These are phyloP conservation scores for Actinia tenebrosa DNA, from an alignment of 64 coral and sea anemone genomes.

Conservation along the genomic window DNA sequence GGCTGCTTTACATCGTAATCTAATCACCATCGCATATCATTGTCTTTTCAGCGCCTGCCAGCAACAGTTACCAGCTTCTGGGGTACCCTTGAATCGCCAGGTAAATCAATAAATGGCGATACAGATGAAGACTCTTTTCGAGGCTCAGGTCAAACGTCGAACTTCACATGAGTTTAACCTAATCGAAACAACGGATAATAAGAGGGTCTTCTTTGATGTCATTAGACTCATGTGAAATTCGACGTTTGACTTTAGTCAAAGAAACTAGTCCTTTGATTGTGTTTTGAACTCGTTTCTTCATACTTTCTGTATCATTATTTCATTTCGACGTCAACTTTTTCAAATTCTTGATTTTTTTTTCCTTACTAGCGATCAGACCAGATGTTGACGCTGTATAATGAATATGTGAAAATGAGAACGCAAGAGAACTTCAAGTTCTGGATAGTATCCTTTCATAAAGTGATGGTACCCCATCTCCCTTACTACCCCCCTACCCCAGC, in stretches of 20 bases:
- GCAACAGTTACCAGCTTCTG: slow-evolving; percentile 90
- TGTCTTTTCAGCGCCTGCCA: slow-evolving; percentile 52
- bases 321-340: not conserved
- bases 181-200: no score
- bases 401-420: slow-evolving; percentile 81
- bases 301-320: not conserved
- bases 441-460: slow-evolving; percentile 85
- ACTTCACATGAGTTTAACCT: no score
- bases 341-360: not conserved
- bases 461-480: no score
- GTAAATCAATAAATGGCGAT: slow-evolving; percentile 10
- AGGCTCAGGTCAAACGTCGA: no score
- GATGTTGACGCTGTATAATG: slow-evolving; percentile 78
- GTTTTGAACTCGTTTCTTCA: not conserved
- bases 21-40: no score
- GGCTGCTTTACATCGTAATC: not conserved
- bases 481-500: no score
- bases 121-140: no score
- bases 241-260: no score
- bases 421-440: slow-evolving; percentile 95
- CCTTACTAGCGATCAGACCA: slow-evolving; percentile 62
- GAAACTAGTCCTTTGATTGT: no score
- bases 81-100: slow-evolving; percentile 87
- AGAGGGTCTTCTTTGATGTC: no score
- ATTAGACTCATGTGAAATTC: no score